Percentiles rank a stretch among this genome's conserved stretches.
phyloP scores from a whole-genome alignment of 2,113 vertebrate genomes.

The Cyprinodon brontotheroides region DNA sequence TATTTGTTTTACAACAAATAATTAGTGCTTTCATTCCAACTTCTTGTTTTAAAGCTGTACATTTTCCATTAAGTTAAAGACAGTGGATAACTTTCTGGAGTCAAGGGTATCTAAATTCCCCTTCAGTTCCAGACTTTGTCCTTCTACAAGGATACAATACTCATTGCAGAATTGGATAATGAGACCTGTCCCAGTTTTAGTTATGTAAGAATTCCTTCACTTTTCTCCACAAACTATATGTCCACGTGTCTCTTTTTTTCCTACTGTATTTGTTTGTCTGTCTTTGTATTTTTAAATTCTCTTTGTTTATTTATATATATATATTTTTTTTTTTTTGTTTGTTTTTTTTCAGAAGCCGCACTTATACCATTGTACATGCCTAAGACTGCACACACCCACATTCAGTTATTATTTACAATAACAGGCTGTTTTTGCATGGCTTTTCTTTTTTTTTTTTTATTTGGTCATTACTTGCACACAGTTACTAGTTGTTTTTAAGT shows the following conservation, averaged over 20 bases:
- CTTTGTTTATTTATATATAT: not conserved
- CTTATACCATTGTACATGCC: no score
- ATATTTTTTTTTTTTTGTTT: no score
- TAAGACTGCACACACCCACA: no score
- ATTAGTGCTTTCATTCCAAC: no score
- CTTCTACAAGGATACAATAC: slow-evolving; percentile 56
- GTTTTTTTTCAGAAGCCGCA: not conserved
- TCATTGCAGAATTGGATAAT: slow-evolving; percentile 40
- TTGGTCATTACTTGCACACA: not conserved
- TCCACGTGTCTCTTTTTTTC: slow-evolving; percentile 26
- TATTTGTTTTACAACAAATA: no score
- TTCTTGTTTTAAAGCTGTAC: not conserved
- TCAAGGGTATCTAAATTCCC: slow-evolving; percentile 53
- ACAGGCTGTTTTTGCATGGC: no score
- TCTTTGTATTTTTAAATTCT: not conserved
- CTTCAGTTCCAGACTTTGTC: slow-evolving; percentile 34
- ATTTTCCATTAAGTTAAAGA: slow-evolving; percentile 19
- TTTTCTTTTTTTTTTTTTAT: not conserved
- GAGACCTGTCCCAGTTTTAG: slow-evolving; percentile 56
- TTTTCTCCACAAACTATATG: slow-evolving; percentile 40
- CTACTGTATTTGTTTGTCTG: not conserved
- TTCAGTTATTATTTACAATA: no score
- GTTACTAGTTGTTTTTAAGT: not conserved
- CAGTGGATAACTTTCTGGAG: slow-evolving; percentile 23
- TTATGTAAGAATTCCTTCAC: slow-evolving; percentile 53